phyloP scores from a whole-genome alignment of 2,797 vertebrate genomes.

The Pseudomugil gertrudae region DNA sequence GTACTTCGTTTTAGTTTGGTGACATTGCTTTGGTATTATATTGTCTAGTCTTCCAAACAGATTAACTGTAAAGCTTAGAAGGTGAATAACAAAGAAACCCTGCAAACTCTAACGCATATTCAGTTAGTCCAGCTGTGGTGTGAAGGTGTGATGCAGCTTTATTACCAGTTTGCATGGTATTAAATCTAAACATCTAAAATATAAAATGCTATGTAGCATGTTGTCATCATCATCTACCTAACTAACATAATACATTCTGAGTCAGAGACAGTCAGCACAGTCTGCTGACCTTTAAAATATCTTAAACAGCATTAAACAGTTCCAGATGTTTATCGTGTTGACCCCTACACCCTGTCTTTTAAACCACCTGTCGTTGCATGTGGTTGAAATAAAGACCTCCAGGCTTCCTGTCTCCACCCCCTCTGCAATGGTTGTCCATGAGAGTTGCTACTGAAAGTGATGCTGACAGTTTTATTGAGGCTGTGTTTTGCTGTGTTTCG shows the following conservation, averaged over 20 bases:
- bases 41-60: background rate
- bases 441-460: slow-evolving; percentile 14
- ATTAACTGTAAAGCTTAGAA: background rate
- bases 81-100: background rate
- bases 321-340: slow-evolving; percentile 5
- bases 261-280: background rate
- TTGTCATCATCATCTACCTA: slow-evolving; percentile 17
- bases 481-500: slow-evolving; percentile 1
- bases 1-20: background rate
- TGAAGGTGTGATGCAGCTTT: background rate
- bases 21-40: background rate
- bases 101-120: slow-evolving; percentile 16
- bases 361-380: slow-evolving; percentile 6
- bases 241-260: slow-evolving; percentile 13
- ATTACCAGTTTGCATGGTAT: slow-evolving; percentile 21
- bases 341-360: background rate
- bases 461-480: slow-evolving; percentile 4
- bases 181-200: no score
- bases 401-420: background rate
- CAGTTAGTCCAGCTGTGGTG: slow-evolving; percentile 1
- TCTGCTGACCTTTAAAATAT: background rate
- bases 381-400: slow-evolving; percentile 26
- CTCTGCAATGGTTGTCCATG: slow-evolving; percentile 27
- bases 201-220: slow-evolving; percentile 7
- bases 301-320: background rate